Evolutionary conservation across 1,140 invertebrate species (phyloP), one percentile per base, ranked within the genome.

Genomic region (Ctenoplectra terminalis): DNA sequence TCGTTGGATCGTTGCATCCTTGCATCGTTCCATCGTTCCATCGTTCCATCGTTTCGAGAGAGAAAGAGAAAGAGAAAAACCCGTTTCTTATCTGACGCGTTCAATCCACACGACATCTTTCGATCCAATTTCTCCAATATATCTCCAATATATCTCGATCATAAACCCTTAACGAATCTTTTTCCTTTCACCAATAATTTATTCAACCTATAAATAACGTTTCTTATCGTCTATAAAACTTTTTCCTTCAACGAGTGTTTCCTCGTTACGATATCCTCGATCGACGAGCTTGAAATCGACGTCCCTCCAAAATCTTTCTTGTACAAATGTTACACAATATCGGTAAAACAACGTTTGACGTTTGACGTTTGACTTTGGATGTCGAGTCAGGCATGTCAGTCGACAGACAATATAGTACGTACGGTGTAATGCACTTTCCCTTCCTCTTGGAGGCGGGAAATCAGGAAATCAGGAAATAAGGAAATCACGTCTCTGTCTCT

Each of bases 401-500:
- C 85, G 71, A 37, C 2, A 6, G 20, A 11, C 6, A 5, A 54
- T 7, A 5, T 0, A 76, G 70, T 48, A 52, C 20, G 23, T 4
- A 9, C 64, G 58, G 74, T 64, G 64, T 73, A 69, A 85, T 83
- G 84, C 85, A 83, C 84, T 73, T 87, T 81, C 76, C 72, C 60
- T 71, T 80, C 72, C 75, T 82, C 50, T 81, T 78, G 81, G 54
- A 48, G 61, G 72, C 72, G 85, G 81, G 11, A 69, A 76, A 84
- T 81, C 82, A 71, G 82, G 79, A 91, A 86, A n/a, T n/a, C n/a
- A n/a, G 81, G 11, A 69, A 76, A 84, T 81, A 80, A 71, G 82
- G 79, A 91, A 86, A 88, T 91, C 88, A 88, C 90, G 90, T 92
- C 91, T 93, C 92, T 93, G 92, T 92, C 92, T 89, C 88, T 90